phyloP scores from a whole-genome alignment of 2,888 invertebrate species.

The Cephonodes hylas region DNA sequence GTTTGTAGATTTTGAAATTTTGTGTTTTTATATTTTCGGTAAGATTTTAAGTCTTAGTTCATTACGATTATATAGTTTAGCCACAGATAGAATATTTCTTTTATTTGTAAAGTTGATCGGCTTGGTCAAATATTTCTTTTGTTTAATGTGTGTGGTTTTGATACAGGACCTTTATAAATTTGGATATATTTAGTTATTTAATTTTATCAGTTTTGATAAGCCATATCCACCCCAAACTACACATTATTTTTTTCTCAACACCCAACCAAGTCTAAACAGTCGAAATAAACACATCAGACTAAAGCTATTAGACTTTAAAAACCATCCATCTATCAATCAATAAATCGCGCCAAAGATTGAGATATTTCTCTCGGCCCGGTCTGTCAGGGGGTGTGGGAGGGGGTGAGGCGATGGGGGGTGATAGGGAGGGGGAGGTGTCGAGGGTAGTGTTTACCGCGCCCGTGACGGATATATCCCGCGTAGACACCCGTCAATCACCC shows the following conservation, averaged over 20 bases:
- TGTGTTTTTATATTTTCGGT: no score
- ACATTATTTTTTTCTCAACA: not conserved
- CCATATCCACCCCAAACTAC: not conserved
- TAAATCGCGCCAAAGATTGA: conserved; percentile 78
- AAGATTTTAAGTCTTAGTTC: no score
- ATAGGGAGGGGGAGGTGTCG: conserved; percentile 18
- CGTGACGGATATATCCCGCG: conserved; percentile 78
- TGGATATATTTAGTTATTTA: no score
- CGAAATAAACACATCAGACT: not conserved
- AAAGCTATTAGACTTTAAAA: conserved; percentile 18
- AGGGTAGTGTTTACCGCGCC: conserved; percentile 45
- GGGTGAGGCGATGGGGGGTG: conserved; percentile 19
- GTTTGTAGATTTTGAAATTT: no score
- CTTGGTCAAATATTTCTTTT: no score
- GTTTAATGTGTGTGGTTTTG: no score
- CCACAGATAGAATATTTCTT: no score
- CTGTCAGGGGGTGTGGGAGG: conserved; percentile 34
- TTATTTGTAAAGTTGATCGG: no score
- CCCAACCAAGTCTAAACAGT: not conserved
- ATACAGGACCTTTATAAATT: no score
- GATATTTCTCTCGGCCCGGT: conserved; percentile 61
- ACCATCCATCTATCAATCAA: conserved; percentile 73
- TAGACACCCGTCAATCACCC: conserved; percentile 76
- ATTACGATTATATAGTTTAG: no score
- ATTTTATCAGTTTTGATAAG: no score